Evolutionary conservation across 2,888 invertebrate species (phyloP), one percentile per base, ranked within the genome.

Genomic region (Molorchus minor): DNA sequence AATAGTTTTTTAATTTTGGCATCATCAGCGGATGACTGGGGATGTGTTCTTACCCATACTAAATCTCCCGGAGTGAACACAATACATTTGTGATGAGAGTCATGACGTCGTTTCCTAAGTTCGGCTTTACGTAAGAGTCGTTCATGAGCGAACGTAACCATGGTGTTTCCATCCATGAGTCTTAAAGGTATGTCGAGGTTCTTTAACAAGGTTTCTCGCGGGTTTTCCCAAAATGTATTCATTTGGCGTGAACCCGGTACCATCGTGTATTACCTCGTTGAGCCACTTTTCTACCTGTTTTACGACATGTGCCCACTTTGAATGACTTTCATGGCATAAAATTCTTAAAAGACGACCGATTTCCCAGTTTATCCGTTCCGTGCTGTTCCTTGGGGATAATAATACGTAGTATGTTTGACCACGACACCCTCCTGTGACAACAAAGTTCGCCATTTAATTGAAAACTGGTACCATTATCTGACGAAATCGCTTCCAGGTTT

Each of bases 391-490:
- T 38, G 38, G 0, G 55, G 38, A 38, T 13, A 40, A 17, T 40
- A 40, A 12, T 33, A 8, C 5, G 46, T 35, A 1, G 46, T 40
- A 21, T 19, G 19, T 7, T 16, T 3, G 3, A 12, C 38, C 20
- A 21, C 5, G 1, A 55, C 25, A 36, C 29, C 29, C 17, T 8
- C 3, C 5, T 3, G 2, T 1, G 0, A 2, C 40, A 55, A 3
- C 15, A n/a, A 12, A 1, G n/a, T 1, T 2, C 5, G 15, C 43
- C 49, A 43, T 13, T 20, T 17, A 2, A 4, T 2, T 5, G 43
- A 43, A 15, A 58, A 58, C 13, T 52, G 2, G 43, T 52, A 2
- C 44, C 52, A 29, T 38, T 17, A 29, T 52, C 52, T 2, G 29
- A 15, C 16, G 41, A 12, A 3, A 41, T 16, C 1, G 15, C 2